Evolutionary conservation across 2,113 vertebrate genomes (phyloP), one percentile per base, ranked within the genome.

Genomic region (Zosterops borbonicus): DNA sequence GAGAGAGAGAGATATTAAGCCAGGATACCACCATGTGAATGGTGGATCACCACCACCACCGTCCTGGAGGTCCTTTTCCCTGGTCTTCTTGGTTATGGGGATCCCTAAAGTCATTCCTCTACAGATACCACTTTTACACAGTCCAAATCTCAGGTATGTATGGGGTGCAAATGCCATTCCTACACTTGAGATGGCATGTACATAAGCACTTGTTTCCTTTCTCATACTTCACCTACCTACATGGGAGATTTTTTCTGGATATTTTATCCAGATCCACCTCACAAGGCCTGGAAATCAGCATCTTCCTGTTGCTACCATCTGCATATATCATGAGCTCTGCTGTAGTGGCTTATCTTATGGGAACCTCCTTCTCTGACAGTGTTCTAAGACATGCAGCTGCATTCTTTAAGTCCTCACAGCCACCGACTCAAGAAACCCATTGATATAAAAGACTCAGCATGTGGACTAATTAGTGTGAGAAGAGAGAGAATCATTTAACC

Each of bases 181-280:
- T 28, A 39, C 9, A 80, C 3, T 31, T 47, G 41, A 80, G 28
- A 46, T 56, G n/a, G 21, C 8, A 27, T 47, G 2, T 39, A 20
- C 35, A 17, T 41, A 39, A n/a, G 14, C 11, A 49, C 4, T 68
- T 39, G 11, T 39, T 22, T 39, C 9, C 9, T 69, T 81, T 33
- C 18, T 28, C 13, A 17, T 22, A 58, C 8, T 17, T 58, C 21
- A 6, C 14, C 42, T 39, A 33, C n/a, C n/a, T 20, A 33, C 8
- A 8, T 58, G 23, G 16, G 28, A 27, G 21, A 28, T 23, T n/a
- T 69, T 23, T 41, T 59, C 52, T 59, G 42, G n/a, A 28, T 41
- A 4, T 28, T 11, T n/a, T 39, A 28, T 14, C 28, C 23, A 49
- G 18, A 27, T 39, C 0, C 0, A 19, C 44, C 53, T 50, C 35